A percentile compares a stretch with the other conserved stretches of the same genome.
phyloP scores from a whole-genome alignment of 2,888 invertebrate genomes.

The Melanophora roralis region DNA sequence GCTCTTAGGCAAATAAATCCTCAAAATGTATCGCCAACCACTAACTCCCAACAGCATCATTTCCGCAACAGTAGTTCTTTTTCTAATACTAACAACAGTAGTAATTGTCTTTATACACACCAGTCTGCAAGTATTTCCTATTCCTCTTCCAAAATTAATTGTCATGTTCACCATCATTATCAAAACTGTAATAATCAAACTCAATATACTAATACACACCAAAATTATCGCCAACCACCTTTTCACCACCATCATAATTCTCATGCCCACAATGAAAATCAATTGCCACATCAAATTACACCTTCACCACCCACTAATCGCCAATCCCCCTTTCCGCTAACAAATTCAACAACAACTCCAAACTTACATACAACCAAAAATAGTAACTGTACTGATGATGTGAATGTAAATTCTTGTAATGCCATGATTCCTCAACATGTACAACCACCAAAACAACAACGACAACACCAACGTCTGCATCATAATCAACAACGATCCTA shows the following conservation, averaged over 20 bases:
- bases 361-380: constrained; percentile 74
- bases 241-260: constrained; percentile 54
- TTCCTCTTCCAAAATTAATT: constrained; percentile 25
- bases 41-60: constrained; percentile 36
- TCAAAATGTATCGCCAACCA: neutral
- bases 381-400: constrained; percentile 77
- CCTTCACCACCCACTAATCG: constrained; percentile 70
- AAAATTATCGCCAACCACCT: neutral
- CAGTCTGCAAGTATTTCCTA: constrained; percentile 35
- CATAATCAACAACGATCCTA: constrained; percentile 56
- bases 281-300: constrained; percentile 7
- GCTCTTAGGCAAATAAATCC: neutral
- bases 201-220: neutral
- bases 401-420: constrained; percentile 77
- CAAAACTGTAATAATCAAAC: constrained; percentile 13
- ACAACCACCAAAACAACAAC: constrained; percentile 62
- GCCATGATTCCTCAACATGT: constrained; percentile 75
- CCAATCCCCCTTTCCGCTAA: constrained; percentile 75
- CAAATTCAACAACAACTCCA: constrained; percentile 76
- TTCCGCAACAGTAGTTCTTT: constrained; percentile 25
- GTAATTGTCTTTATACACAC: constrained; percentile 44
- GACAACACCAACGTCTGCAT: constrained; percentile 20
- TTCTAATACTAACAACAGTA: constrained; percentile 40
- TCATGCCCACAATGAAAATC: constrained; percentile 21
- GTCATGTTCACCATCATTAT: constrained; percentile 2